These are phyloP conservation scores for Terrapene triunguis DNA, from an alignment of 2,113 vertebrate genomes.

Conservation along the genomic window DNA sequence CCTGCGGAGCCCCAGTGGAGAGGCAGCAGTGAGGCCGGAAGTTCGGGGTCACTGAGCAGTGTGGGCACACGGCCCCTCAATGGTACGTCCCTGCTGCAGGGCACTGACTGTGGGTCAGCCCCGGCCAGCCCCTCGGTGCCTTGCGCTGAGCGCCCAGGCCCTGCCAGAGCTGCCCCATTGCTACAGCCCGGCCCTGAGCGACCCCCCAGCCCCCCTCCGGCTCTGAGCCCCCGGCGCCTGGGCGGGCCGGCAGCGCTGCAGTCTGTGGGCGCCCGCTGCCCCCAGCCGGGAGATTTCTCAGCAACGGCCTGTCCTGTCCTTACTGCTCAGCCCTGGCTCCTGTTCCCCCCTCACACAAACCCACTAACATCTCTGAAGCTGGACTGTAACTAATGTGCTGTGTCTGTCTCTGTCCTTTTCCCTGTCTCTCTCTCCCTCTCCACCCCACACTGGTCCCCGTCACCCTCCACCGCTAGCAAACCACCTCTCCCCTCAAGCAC, in stretches of 20 bases:
- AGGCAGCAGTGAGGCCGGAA: constrained; percentile 74
- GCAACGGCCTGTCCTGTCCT: not conserved
- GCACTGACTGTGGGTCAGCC: not conserved
- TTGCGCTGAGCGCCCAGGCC: not conserved
- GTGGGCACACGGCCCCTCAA: constrained; percentile 82
- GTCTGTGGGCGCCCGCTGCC: not conserved
- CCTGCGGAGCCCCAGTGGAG: constrained; percentile 73
- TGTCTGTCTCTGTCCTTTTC: constrained; percentile 27
- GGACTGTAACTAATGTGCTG: constrained; percentile 34
- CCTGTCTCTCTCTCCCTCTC: constrained; percentile 32
- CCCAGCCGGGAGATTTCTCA: rapidly evolving
- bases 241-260: not conserved
- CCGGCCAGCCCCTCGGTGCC: too few species aligned
- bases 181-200: not conserved
- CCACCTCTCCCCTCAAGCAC: constrained; percentile 95
- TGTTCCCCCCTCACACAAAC: not conserved
- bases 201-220: not conserved
- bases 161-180: not conserved
- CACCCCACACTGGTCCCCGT: not conserved
- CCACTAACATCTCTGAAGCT: not conserved
- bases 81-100: constrained; percentile 78
- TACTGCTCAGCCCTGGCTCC: not conserved
- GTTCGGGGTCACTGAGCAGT: constrained; percentile 58
- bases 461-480: constrained; percentile 82
- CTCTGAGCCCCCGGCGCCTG: too few species aligned